Percentiles rank a stretch among this genome's conserved stretches.
These are phyloP conservation scores for Macropodus opercularis DNA, from an alignment of 2,797 vertebrate genomes.

Conservation along the genomic window DNA sequence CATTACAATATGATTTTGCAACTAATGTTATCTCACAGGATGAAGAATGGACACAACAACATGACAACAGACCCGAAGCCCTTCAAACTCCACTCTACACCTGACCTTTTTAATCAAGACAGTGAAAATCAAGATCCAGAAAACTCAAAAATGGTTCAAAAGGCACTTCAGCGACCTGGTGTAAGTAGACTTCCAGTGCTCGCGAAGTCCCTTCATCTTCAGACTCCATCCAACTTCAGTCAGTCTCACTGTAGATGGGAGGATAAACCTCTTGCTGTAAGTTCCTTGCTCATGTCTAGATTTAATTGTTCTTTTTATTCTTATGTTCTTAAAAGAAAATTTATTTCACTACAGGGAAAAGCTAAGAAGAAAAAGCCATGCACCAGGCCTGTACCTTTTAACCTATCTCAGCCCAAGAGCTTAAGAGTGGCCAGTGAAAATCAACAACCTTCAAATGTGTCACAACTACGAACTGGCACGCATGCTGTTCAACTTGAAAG, in stretches of 20 bases:
- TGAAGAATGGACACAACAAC: conserved; percentile 70
- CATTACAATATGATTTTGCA: too few relatives aligned
- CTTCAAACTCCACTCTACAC: conserved; percentile 40
- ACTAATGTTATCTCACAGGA: conserved; percentile 50
- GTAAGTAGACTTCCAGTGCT: conserved; percentile 81
- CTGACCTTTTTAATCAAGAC: conserved; percentile 40
- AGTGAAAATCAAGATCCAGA: conserved; percentile 77
- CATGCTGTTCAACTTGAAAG: conserved; percentile 23
- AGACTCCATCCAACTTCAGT: conserved; percentile 53
- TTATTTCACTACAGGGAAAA: conserved; percentile 70
- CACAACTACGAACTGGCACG: conserved; percentile 18
- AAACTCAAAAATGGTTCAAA: conserved; percentile 36
- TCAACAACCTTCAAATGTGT: conserved; percentile 11
- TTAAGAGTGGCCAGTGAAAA: conserved; percentile 29
- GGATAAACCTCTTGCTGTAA: conserved; percentile 77
- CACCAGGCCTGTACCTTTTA: conserved; percentile 81
- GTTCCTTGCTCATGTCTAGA: conserved; percentile 18
- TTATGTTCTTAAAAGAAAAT: background rate
- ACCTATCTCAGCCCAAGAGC: conserved; percentile 65
- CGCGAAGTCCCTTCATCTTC: conserved; percentile 69
- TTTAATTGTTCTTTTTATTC: background rate
- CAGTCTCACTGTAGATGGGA: conserved; percentile 74
- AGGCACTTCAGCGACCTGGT: conserved; percentile 38
- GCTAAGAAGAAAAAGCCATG: conserved; percentile 74
- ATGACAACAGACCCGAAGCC: conserved; percentile 38